These are phyloP conservation scores for Thymelicus sylvestris DNA, from an alignment of 2,888 invertebrate genomes.

Conservation along the genomic window DNA sequence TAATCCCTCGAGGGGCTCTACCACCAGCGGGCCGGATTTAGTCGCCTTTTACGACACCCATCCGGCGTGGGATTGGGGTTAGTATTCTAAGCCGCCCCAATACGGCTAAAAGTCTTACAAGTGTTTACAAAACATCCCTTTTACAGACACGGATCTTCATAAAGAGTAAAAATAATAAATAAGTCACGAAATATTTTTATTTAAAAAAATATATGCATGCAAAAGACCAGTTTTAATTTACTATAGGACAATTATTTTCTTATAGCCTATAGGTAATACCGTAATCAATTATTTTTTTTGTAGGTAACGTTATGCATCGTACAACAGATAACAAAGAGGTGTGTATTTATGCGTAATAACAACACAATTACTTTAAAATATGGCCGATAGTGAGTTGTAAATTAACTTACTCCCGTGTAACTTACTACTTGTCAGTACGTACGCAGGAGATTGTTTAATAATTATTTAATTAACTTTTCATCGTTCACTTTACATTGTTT, in stretches of 20 bases:
- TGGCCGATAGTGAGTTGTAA: constrained; percentile 10
- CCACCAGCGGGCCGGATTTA: too few species aligned
- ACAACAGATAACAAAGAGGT: constrained; percentile 22
- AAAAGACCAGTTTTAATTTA: constrained; percentile 17
- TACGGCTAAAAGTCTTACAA: too few species aligned
- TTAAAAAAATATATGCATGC: constrained; percentile 17
- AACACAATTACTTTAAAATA: constrained; percentile 27
- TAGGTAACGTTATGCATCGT: constrained; percentile 16
- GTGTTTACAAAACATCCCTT: not conserved
- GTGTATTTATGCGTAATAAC: constrained; percentile 26
- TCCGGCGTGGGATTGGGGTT: too few species aligned
- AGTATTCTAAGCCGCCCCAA: too few species aligned
- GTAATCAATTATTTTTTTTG: constrained; percentile 31
- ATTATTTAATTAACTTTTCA: constrained; percentile 3
- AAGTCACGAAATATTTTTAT: constrained; percentile 5
- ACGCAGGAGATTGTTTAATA: constrained; percentile 9
- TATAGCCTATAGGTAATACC: constrained; percentile 9
- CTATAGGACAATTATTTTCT: constrained; percentile 19
- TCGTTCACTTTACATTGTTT: too few species aligned
- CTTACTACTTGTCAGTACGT: constrained; percentile 22
- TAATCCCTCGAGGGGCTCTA: too few species aligned
- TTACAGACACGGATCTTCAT: not conserved
- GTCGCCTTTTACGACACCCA: too few species aligned
- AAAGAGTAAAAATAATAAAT: constrained; percentile 7
- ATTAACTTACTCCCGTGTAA: constrained; percentile 17